These are phyloP conservation scores for Himalopsyche japonica DNA, from an alignment of 2,888 invertebrate species.

Conservation along the genomic window DNA sequence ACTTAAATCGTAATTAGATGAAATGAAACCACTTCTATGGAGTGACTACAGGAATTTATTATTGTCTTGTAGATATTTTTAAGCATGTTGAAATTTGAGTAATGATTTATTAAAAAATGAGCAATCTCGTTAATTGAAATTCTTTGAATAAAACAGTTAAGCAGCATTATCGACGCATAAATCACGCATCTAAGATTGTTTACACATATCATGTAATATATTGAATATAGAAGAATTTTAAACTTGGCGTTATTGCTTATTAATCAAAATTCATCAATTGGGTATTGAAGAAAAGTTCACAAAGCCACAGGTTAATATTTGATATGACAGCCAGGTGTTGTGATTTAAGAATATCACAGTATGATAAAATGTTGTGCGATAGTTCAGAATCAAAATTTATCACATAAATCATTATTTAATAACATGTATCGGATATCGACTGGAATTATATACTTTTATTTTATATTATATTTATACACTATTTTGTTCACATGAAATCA, in stretches of 20 bases:
- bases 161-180: neutral
- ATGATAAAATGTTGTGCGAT: too few relatives aligned
- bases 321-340: neutral
- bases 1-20: too few relatives aligned
- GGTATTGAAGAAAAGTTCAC: neutral
- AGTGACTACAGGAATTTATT: neutral
- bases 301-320: neutral
- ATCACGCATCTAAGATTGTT: neutral
- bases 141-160: neutral
- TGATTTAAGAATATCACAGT: neutral
- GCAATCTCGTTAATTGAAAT: neutral
- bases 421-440: too few relatives aligned
- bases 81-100: neutral
- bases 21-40: too few relatives aligned
- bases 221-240: neutral
- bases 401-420: too few relatives aligned
- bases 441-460: too few relatives aligned
- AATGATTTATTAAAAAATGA: neutral
- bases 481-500: too few relatives aligned
- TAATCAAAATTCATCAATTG: neutral
- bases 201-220: too few relatives aligned
- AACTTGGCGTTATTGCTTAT: neutral
- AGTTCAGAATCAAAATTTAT: too few relatives aligned
- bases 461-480: too few relatives aligned
- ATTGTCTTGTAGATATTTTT: neutral